Evolutionary conservation across 1,140 invertebrate species (phyloP).

Genomic region (Formica exsecta): DNA sequence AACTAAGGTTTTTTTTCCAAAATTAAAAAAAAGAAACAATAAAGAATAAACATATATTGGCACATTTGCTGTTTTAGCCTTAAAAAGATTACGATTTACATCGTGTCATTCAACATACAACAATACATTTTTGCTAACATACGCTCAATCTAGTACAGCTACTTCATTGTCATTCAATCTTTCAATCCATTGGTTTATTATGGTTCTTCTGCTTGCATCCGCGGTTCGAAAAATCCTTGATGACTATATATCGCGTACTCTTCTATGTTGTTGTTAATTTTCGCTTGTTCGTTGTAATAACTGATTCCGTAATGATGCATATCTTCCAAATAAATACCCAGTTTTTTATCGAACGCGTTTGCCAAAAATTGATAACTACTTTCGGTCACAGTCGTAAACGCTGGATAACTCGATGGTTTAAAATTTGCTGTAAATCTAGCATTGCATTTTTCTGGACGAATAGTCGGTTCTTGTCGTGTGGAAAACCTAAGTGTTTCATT

Average conservation of each 20-base stretch:
- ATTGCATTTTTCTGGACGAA: slow-evolving; percentile 10
- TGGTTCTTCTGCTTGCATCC: background rate
- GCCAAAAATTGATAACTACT: background rate
- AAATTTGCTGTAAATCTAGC: background rate
- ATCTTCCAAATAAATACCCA: background rate
- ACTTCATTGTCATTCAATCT: slow-evolving; percentile 1
- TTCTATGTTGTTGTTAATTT: slow-evolving; percentile 57
- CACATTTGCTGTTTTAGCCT: slow-evolving; percentile 5
- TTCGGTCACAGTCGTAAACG: background rate
- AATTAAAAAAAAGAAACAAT: background rate
- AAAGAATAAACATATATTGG: slow-evolving; percentile 23
- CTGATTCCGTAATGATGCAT: slow-evolving; percentile 15
- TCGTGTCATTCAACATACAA: background rate
- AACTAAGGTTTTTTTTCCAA: background rate
- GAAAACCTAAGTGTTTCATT: slow-evolving; percentile 26
- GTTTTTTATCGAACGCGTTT: slow-evolving; percentile 2
- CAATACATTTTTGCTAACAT: background rate
- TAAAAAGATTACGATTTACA: background rate
- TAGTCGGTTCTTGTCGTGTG: background rate
- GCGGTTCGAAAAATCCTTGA: background rate
- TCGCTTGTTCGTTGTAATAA: background rate
- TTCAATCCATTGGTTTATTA: background rate
- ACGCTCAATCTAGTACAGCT: background rate
- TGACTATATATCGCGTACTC: background rate
- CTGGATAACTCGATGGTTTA: background rate